A percentile compares a stretch with the other conserved stretches of the same genome.
These are phyloP conservation scores for Pseudolaguvia tuberculata DNA, from an alignment of 2,113 vertebrate species.

Conservation along the genomic window DNA sequence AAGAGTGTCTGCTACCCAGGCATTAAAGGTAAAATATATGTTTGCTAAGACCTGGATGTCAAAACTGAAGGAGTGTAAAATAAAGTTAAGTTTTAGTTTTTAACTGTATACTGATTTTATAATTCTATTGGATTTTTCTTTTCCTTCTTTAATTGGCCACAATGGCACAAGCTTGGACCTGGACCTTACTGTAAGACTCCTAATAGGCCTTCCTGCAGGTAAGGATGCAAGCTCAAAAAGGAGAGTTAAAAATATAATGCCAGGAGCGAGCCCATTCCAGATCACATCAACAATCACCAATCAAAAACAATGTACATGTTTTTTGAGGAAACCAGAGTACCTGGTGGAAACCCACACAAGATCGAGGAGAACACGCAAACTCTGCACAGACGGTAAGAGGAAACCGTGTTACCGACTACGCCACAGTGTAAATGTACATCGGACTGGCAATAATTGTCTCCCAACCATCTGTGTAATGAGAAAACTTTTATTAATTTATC, in stretches of 20 bases:
- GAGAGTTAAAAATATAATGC: constrained; percentile 46
- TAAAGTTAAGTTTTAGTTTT: constrained; percentile 50
- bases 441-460: constrained; percentile 60
- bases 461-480: constrained; percentile 66
- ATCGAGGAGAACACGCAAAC: no score
- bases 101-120: constrained; percentile 54
- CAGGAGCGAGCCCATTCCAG: no score
- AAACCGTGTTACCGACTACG: no score
- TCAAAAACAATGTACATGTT: no score
- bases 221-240: not conserved
- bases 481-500: constrained; percentile 58
- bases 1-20: no score
- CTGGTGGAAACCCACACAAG: no score
- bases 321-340: no score
- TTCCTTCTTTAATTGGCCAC: constrained; percentile 33
- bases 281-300: no score
- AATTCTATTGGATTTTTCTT: constrained; percentile 50
- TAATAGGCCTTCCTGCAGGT: constrained; percentile 40
- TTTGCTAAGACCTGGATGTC: no score
- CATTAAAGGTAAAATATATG: no score
- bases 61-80: constrained; percentile 38
- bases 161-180: constrained; percentile 43
- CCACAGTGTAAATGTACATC: no score
- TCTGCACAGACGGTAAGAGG: no score
- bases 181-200: constrained; percentile 43